A percentile compares a stretch with the other conserved stretches of the same genome.
Conservation (phyloP, 2,113 vertebrate genomes). For the Onychorhynchus coronatus region DNA sequence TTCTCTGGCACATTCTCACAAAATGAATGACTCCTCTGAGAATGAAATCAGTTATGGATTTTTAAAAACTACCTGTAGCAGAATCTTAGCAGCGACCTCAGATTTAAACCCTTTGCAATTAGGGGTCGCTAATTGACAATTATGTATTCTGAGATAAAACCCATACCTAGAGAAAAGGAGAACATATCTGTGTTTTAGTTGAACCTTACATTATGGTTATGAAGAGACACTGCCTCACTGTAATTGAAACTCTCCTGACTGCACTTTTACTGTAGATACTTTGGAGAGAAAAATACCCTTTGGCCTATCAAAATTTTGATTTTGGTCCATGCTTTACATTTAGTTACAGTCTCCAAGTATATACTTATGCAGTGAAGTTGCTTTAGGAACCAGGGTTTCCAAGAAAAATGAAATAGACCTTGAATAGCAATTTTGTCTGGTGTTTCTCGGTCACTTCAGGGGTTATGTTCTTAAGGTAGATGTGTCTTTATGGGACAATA, state of each 20-base stretch:
- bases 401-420: neutral
- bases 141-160: conserved; percentile 5
- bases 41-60: neutral
- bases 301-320: neutral
- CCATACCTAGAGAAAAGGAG: neutral
- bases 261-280: neutral
- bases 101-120: conserved; percentile 6
- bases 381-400: neutral
- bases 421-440: neutral
- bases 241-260: neutral
- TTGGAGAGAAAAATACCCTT: neutral
- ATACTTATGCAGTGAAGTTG: neutral
- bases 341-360: neutral
- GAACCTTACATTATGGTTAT: neutral
- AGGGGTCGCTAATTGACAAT: neutral
- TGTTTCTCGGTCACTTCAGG: neutral
- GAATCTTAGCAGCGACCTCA: conserved; percentile 23
- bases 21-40: neutral
- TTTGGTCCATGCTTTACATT: neutral
- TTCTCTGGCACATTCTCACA: neutral
- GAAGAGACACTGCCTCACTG: neutral
- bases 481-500: neutral
- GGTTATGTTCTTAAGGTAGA: neutral
- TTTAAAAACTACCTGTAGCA: neutral
- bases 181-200: neutral